A percentile compares a stretch with the other conserved stretches of the same genome.
These are phyloP conservation scores for Laterallus jamaicensis DNA, from an alignment of 2,113 vertebrate species.

Conservation along the genomic window DNA sequence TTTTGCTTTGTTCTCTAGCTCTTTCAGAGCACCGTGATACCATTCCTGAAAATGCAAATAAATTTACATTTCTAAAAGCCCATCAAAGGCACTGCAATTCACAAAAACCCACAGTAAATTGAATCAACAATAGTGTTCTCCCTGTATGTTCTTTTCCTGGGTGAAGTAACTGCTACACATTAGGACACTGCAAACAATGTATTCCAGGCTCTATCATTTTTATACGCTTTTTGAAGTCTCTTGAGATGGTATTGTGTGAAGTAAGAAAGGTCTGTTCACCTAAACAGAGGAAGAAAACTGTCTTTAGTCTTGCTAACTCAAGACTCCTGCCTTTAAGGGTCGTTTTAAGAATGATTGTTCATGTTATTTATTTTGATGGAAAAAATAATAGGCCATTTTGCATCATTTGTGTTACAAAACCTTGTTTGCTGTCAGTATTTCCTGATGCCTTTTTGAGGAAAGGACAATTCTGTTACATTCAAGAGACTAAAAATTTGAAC, in stretches of 20 bases:
- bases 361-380: neutral
- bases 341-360: neutral
- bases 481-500: neutral
- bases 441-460: neutral
- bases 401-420: neutral
- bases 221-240: neutral
- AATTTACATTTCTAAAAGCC: neutral
- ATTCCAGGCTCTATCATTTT: neutral
- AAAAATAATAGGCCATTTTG: neutral
- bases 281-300: neutral
- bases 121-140: neutral
- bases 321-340: neutral
- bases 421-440: neutral
- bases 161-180: neutral
- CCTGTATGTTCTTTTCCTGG: neutral
- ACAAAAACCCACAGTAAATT: neutral
- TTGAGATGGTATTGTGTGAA: neutral
- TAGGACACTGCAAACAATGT: neutral
- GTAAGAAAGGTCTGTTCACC: neutral
- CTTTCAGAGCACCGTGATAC: constrained; percentile 70
- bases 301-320: neutral
- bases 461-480: neutral
- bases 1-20: constrained; percentile 60
- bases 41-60: constrained; percentile 76
- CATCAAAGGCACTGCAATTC: neutral